Evolutionary conservation across 1,140 invertebrate genomes (phyloP).

Genomic region (Ips typographus): DNA sequence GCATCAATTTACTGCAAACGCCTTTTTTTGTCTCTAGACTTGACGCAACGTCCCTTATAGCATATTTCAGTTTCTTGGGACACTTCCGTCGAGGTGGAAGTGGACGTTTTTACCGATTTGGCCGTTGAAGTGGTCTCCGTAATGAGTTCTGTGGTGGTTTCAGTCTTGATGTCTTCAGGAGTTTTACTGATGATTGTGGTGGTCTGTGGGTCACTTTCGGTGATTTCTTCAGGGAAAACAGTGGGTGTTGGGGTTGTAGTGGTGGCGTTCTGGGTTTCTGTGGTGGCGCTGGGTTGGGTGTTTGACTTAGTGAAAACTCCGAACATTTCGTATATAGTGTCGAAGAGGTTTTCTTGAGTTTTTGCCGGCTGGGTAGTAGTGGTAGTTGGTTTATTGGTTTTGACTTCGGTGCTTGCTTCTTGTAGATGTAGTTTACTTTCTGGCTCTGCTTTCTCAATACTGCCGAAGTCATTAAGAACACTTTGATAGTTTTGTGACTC

Average conservation of each 20-base stretch:
- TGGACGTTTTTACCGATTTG: constrained; percentile 56
- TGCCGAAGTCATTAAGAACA: constrained; percentile 40
- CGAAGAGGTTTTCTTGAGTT: constrained; percentile 45
- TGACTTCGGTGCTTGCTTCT: constrained; percentile 13
- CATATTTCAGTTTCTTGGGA: constrained; percentile 86
- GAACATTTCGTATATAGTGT: constrained; percentile 53
- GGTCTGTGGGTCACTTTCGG: constrained; percentile 31
- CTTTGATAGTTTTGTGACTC: constrained; percentile 62
- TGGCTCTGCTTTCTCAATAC: constrained; percentile 32
- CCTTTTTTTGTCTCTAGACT: constrained; percentile 58
- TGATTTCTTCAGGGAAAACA: constrained; percentile 41
- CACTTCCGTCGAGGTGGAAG: constrained; percentile 76
- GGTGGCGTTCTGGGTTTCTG: constrained; percentile 20
- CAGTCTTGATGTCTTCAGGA: constrained; percentile 19
- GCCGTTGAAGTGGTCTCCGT: constrained; percentile 3
- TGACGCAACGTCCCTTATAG: constrained; percentile 78
- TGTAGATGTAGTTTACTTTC: not conserved
- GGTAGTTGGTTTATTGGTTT: constrained; percentile 4
- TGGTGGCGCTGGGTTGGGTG: constrained; percentile 16
- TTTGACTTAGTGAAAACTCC: constrained; percentile 27
- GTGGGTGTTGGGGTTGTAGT: constrained; percentile 35
- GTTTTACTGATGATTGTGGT: constrained; percentile 25
- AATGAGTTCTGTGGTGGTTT: not conserved
- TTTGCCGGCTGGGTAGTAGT: constrained; percentile 43
- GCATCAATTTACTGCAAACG: no score